Evolutionary conservation across 2,797 vertebrate genomes (phyloP).

Genomic region (Artibeus lituratus): DNA sequence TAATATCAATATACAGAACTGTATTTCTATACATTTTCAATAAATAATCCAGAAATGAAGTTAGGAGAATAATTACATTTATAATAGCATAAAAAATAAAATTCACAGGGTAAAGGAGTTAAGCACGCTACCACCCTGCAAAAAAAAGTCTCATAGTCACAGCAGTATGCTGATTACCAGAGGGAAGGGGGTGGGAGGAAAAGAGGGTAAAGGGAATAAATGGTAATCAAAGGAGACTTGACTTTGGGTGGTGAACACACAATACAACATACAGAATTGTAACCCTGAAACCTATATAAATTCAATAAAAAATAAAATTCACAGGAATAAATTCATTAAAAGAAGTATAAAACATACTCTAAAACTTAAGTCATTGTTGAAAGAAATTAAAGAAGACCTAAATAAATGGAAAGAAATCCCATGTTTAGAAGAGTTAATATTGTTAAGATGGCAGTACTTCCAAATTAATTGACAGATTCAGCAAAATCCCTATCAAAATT

Average conservation of each 20-base stretch:
- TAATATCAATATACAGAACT: not conserved
- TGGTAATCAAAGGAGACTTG: not conserved
- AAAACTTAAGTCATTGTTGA: not conserved
- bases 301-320: not conserved
- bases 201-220: not conserved
- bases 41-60: not conserved
- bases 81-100: not conserved
- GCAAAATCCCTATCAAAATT: not conserved
- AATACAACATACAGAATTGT: not conserved
- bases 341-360: not conserved
- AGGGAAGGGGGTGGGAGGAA: not conserved
- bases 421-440: not conserved
- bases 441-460: not conserved
- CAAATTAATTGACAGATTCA: not conserved
- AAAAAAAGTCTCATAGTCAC: not conserved
- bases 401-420: not conserved
- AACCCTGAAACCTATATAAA: not conserved
- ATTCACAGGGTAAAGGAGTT: not conserved
- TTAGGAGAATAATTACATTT: not conserved
- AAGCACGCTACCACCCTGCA: not conserved
- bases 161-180: not conserved
- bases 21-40: not conserved
- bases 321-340: not conserved
- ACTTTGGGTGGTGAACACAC: not conserved
- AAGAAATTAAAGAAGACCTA: not conserved